A percentile compares a stretch with the other conserved stretches of the same genome.
Evolutionary conservation across 1,140 invertebrate species (phyloP).

Genomic region (Ylistrum balloti): DNA sequence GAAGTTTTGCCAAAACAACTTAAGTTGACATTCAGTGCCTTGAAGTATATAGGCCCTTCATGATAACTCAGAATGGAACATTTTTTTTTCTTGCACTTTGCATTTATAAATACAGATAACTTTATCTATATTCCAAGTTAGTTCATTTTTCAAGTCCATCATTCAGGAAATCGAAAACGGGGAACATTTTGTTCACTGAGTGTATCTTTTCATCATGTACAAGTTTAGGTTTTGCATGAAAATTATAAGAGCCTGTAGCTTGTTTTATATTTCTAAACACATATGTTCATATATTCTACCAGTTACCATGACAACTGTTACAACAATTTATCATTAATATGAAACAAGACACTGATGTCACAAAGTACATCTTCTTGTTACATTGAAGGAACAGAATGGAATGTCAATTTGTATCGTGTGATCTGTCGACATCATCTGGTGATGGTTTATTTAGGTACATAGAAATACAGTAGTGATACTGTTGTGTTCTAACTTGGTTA

Average conservation of each 20-base stretch:
- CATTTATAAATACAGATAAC: slow-evolving; percentile 20
- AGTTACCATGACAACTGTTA: background rate
- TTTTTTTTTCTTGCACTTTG: background rate
- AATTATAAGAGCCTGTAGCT: no score
- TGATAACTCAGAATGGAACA: background rate
- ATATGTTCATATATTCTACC: background rate
- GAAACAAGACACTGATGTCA: background rate
- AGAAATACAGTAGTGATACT: background rate
- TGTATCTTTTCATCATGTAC: no score
- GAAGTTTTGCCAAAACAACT: background rate
- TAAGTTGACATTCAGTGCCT: background rate
- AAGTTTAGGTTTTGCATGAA: no score
- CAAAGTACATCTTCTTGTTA: background rate
- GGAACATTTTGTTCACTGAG: background rate
- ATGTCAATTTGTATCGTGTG: background rate
- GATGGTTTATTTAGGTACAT: background rate
- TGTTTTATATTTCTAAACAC: no score
- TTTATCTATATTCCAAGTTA: background rate
- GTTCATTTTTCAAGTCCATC: no score
- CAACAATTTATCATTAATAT: background rate
- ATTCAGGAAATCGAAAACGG: background rate
- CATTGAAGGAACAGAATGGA: background rate
- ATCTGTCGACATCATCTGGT: background rate
- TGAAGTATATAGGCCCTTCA: background rate
- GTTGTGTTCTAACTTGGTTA: background rate